Evolutionary conservation across 2,797 vertebrate genomes (phyloP), one percentile per base, ranked within the genome.

Genomic region (Pelobates cultripes): DNA sequence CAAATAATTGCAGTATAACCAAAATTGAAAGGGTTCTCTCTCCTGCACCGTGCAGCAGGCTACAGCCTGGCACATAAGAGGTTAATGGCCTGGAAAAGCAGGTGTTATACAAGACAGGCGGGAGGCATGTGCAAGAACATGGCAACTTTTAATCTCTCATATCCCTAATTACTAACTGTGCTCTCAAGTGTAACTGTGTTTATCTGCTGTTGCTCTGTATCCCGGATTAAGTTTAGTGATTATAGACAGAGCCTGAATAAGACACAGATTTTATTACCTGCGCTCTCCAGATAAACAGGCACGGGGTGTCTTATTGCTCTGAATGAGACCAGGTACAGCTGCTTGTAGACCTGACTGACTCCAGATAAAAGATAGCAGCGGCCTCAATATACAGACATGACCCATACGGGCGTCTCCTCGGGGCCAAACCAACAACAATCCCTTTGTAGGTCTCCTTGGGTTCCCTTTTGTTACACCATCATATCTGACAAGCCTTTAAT

Each of bases 221-320:
- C 82, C 82, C 72, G 72, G 82, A 83, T 83, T 79, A 79, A 71
- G 72, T 83, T 75, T 71, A 83, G 57, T 71, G 72, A 83, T 83
- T 75, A 79, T 45, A 75, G 70, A 72, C 75, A 14, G 53, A 17
- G 72, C 9, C 63, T 74, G 71, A 83, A 83, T 78, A 78, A 72
- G 70, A 60, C 75, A 73, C 71, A 75, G 81, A 70, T 83, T 75
- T 83, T 42, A 83, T 83, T 83, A 79, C 82, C 77, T 70, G n/a
- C 42, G 57, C 45, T n/a, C 51, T 70, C 77, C 77, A 53, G 72
- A 79, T 83, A 83, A 83, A 79, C 55, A 78, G 71, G 72, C 45
- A 40, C 45, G 55, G 43, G 60, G 76, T 83, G 61, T 83, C 82
- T 71, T 70, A 79, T 83, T 83, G 82, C 82, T 57, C 66, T 83